These are phyloP conservation scores for Eurypyga helias DNA, from an alignment of 2,113 vertebrate species.

Conservation along the genomic window DNA sequence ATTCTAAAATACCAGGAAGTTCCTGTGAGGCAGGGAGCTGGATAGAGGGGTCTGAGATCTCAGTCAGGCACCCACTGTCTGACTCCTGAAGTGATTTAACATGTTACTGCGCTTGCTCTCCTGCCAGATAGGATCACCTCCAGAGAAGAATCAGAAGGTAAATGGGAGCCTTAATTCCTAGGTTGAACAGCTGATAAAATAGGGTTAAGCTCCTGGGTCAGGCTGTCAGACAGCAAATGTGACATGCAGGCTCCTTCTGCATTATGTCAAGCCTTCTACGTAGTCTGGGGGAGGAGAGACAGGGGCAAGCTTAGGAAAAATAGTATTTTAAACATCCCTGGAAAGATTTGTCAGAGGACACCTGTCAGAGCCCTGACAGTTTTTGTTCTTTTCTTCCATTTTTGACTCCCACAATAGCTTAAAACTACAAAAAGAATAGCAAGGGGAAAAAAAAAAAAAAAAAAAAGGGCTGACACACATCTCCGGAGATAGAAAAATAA, in stretches of 20 bases:
- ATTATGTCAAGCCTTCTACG: neutral
- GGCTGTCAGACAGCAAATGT: neutral
- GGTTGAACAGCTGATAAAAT: conserved; percentile 17
- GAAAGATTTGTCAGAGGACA: conserved; percentile 17
- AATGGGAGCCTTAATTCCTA: conserved; percentile 8
- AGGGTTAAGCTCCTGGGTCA: conserved; percentile 21
- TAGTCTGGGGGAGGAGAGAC: neutral
- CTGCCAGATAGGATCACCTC: conserved; percentile 1
- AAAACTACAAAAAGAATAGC: neutral
- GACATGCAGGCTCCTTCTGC: neutral
- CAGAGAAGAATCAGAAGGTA: neutral
- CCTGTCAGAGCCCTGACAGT: neutral
- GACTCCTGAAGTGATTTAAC: neutral
- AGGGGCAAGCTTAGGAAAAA: neutral
- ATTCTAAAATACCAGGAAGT: neutral
- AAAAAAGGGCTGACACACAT: neutral
- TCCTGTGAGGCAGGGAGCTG: neutral
- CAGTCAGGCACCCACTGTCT: neutral
- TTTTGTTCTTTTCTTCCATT: neutral
- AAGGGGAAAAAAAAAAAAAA: too few species aligned
- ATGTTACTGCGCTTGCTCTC: fast-evolving
- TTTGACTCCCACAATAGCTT: neutral
- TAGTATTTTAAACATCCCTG: neutral
- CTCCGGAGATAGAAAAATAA: neutral
- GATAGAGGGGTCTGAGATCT: neutral